A percentile compares a stretch with the other conserved stretches of the same genome.
Evolutionary conservation across 2,888 invertebrate genomes (phyloP).

Genomic region (Pocota personata): DNA sequence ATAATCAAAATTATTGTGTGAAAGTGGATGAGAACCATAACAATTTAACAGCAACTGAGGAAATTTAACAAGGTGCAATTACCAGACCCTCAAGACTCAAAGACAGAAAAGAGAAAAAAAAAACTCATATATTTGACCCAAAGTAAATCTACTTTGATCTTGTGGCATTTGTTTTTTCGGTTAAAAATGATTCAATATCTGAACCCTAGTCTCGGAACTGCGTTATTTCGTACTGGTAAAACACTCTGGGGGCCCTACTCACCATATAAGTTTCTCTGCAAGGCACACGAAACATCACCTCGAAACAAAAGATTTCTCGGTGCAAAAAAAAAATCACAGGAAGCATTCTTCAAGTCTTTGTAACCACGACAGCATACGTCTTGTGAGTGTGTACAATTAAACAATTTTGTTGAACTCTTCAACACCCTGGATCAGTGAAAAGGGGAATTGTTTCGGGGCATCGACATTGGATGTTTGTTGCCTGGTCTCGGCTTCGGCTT

Average conservation of each 20-base stretch:
- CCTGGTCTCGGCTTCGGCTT: conserved; percentile 6
- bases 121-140: conserved; percentile 25
- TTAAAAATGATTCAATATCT: conserved; percentile 15
- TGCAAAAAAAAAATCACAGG: conserved; percentile 21
- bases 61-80: not conserved
- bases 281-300: not conserved
- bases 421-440: conserved; percentile 52
- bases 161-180: not conserved
- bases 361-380: conserved; percentile 16
- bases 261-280: not conserved
- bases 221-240: not conserved
- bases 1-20: not conserved
- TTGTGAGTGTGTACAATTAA: conserved; percentile 54
- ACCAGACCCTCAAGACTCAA: no score
- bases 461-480: conserved; percentile 52
- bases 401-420: conserved; percentile 57
- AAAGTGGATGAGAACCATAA: not conserved
- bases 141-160: conserved; percentile 22
- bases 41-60: no score
- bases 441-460: conserved; percentile 58
- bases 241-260: not conserved
- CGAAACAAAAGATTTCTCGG: conserved; percentile 28
- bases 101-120: not conserved
- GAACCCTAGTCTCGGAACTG: not conserved
- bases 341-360: conserved; percentile 43